phyloP scores from a whole-genome alignment of 2,888 invertebrate species.

The Drosophila robusta region DNA sequence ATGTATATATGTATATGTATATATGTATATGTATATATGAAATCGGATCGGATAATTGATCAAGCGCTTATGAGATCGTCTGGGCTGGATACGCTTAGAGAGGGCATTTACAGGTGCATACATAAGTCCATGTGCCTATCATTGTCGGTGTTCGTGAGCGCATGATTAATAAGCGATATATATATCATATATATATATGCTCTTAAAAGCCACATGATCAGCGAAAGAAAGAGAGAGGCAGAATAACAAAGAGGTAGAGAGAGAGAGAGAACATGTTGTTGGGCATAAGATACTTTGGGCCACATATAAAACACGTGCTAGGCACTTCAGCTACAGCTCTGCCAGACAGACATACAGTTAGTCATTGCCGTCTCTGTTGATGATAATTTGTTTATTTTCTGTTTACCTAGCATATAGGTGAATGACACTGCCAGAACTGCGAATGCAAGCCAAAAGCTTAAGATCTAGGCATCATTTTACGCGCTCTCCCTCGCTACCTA shows the following conservation, averaged over 20 bases:
- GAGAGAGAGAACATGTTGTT: background rate
- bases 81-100: slow-evolving; percentile 22
- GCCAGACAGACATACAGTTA: slow-evolving; percentile 9
- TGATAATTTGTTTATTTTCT: slow-evolving; percentile 24
- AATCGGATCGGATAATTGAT: slow-evolving; percentile 48
- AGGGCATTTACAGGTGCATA: slow-evolving; percentile 36
- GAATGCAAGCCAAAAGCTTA: slow-evolving; percentile 1
- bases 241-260: background rate
- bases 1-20: slow-evolving; percentile 1
- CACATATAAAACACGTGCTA: slow-evolving; percentile 40
- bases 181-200: background rate
- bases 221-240: background rate
- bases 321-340: slow-evolving; percentile 1
- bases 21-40: slow-evolving; percentile 21
- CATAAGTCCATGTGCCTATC: slow-evolving; percentile 33
- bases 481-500: slow-evolving; percentile 3
- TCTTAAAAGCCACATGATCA: slow-evolving; percentile 17
- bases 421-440: slow-evolving; percentile 43
- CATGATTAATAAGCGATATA: slow-evolving; percentile 25
- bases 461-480: slow-evolving; percentile 23
- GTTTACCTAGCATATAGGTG: slow-evolving; percentile 36
- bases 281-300: slow-evolving; percentile 32
- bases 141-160: slow-evolving; percentile 30
- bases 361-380: background rate
- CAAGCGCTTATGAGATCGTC: slow-evolving; percentile 5